Base-by-base conservation (phyloP, 2,113 vertebrate species). In the Spheniscus mendiculus region DNA sequence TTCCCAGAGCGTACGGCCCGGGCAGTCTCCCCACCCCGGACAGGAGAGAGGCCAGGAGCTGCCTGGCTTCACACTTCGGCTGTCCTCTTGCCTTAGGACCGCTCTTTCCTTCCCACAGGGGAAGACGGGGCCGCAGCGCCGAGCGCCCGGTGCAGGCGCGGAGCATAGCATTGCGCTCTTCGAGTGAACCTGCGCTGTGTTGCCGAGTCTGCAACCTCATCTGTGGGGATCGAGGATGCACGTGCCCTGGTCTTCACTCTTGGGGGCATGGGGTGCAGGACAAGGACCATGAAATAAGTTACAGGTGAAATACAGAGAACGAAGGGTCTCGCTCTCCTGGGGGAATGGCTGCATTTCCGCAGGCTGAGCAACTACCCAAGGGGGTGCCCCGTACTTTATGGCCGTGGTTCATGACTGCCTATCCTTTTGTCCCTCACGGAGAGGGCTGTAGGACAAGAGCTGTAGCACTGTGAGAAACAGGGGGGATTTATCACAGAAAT, bases 161-260 rank as follows among this genome's bases (percentile, higher is more conserved):
- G 62, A 15, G 34, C 21, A 19, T 30, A 10, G 47, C 27, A 0
- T 23, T 3, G 0, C 1, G 0, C 38, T 5, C 34, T 9, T 27
- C 0, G 1, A 15, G 62, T 12, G 13, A 8, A 14, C 29, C 22
- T 10, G 8, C 0, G 0, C 27, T 14, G 2, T 22, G 10, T 59
- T 27, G 9, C 10, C 1, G 1, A 22, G 6, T 20, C 49, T 34
- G 15, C 58, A 32, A 0, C 21, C 21, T 32, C 17, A 0, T 12
- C 11, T 1, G 38, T 15, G 34, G 40, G 44, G 10, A 40, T 13
- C 0, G 2, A 16, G 38, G 36, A 6, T 40, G 50, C 9, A 4
- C 0, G 0, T 2, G 2, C 10, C 11, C 40, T 22, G 22, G 2
- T 12, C 18, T 21, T 53, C 19, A 1, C 16, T 62, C n/a, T 1